A percentile compares a stretch with the other conserved stretches of the same genome.
Conservation (phyloP, 2,888 invertebrate species). For the Acanthopleura granulata region DNA sequence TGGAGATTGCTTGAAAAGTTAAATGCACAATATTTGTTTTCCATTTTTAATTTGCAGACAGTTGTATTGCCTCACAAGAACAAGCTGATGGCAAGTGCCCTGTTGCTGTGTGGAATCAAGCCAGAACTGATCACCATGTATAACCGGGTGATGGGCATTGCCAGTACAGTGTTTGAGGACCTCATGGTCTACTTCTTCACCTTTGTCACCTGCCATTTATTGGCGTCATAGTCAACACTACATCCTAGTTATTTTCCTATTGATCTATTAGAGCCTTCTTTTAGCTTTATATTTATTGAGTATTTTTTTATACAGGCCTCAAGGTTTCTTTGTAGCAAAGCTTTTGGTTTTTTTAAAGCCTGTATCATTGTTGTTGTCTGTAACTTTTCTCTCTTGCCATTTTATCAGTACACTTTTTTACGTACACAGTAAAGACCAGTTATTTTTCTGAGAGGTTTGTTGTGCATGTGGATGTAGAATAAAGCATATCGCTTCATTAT, state of each 20-base stretch:
- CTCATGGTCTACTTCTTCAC: constrained; percentile 54
- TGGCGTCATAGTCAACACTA: constrained; percentile 13
- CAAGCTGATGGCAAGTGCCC: constrained; percentile 46
- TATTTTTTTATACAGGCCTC: too few species aligned
- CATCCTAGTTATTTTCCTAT: neutral
- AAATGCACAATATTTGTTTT: constrained; percentile 5
- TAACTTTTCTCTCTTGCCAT: too few species aligned
- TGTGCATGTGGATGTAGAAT: too few species aligned
- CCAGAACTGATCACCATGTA: constrained; percentile 44
- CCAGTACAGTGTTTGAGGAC: constrained; percentile 49
- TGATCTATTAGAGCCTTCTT: too few species aligned
- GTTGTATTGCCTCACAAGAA: constrained; percentile 41
- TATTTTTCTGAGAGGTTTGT: too few species aligned
- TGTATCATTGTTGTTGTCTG: too few species aligned
- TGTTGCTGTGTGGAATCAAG: constrained; percentile 56
- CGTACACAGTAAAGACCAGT: too few species aligned
- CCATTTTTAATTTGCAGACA: constrained; percentile 42
- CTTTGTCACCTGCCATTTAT: constrained; percentile 41
- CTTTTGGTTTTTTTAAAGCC: too few species aligned
- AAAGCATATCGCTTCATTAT: too few species aligned
- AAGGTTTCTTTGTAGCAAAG: too few species aligned
- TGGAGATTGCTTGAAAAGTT: neutral
- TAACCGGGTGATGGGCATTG: constrained; percentile 49
- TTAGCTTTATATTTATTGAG: too few species aligned
- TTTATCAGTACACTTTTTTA: too few species aligned